Evolutionary conservation across 2,888 invertebrate species (phyloP).

Genomic region (Chymomyza amoena): DNA sequence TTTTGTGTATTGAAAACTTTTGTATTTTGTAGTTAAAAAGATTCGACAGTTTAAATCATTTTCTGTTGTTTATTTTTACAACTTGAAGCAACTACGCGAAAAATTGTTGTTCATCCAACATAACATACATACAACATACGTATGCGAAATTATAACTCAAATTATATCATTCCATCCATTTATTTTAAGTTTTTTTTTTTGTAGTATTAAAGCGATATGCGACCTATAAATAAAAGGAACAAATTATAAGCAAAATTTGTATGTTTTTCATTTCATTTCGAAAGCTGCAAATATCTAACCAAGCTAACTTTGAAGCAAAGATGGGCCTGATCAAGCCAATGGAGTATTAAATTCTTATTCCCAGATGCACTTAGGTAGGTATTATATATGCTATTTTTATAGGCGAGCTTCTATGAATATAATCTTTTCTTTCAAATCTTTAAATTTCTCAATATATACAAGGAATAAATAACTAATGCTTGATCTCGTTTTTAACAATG

Average conservation of each 20-base stretch:
- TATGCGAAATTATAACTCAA: not conserved
- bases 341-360: too few species aligned
- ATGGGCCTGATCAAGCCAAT: too few species aligned
- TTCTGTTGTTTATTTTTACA: not conserved
- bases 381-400: too few species aligned
- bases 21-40: not conserved
- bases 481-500: too few species aligned
- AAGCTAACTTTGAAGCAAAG: too few species aligned
- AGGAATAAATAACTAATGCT: too few species aligned
- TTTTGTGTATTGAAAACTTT: not conserved
- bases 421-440: too few species aligned
- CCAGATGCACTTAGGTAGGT: too few species aligned
- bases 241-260: not conserved
- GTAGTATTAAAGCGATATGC: not conserved
- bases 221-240: not conserved
- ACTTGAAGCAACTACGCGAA: not conserved
- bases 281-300: too few species aligned
- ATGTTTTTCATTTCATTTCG: not conserved
- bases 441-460: too few species aligned
- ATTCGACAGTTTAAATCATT: too few species aligned
- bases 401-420: too few species aligned
- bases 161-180: conserved; percentile 4
- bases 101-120: not conserved
- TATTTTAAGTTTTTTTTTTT: not conserved
- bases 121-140: not conserved